Evolutionary conservation across 2,888 invertebrate species (phyloP).

Genomic region (Carpatolechia fugitivella): DNA sequence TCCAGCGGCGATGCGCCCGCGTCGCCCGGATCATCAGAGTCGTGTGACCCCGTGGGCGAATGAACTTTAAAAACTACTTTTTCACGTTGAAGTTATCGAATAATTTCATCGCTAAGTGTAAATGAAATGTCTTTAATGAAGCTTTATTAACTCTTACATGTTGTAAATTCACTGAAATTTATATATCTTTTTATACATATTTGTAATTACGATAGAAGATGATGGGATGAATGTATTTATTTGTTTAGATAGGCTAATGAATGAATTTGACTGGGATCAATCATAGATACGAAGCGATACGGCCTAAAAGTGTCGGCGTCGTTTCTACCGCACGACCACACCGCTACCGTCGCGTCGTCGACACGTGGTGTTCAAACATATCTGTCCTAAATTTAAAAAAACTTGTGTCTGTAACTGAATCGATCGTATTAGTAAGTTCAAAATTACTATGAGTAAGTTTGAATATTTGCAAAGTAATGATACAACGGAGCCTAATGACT

Average conservation of each 20-base stretch:
- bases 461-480: constrained; percentile 41
- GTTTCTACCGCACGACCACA: constrained; percentile 21
- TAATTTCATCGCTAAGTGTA: constrained; percentile 75
- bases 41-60: constrained; percentile 38
- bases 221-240: constrained; percentile 72
- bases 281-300: constrained; percentile 58
- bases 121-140: constrained; percentile 74
- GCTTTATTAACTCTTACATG: constrained; percentile 77
- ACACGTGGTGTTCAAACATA: constrained; percentile 53
- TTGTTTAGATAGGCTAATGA: constrained; percentile 72
- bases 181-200: constrained; percentile 78
- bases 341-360: constrained; percentile 27
- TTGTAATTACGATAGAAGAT: constrained; percentile 66
- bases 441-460: constrained; percentile 37
- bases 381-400: constrained; percentile 49
- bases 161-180: constrained; percentile 77
- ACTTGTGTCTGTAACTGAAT: constrained; percentile 40
- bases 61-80: constrained; percentile 64
- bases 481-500: constrained; percentile 44
- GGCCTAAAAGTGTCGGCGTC: constrained; percentile 60
- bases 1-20: constrained; percentile 32
- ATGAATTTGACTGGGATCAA: constrained; percentile 73
- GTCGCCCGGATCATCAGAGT: constrained; percentile 33
- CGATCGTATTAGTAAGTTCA: constrained; percentile 39
- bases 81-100: constrained; percentile 76